Evolutionary conservation across 2,888 invertebrate species (phyloP).

Genomic region (Cantharis rustica): DNA sequence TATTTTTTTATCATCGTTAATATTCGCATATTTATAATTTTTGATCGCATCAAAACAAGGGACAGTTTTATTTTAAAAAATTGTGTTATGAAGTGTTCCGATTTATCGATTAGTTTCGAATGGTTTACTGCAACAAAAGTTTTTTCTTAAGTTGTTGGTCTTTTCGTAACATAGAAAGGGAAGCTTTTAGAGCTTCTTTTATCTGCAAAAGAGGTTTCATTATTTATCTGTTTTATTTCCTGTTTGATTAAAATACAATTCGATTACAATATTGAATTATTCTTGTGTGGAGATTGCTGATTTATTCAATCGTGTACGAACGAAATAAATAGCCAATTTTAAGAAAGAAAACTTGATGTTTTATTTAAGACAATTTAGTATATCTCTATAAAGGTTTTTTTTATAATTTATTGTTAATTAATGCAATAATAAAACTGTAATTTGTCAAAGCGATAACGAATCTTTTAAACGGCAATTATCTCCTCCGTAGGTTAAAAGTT

Average conservation of each 20-base stretch:
- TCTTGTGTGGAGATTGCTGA: neutral
- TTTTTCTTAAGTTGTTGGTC: neutral
- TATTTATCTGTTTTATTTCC: constrained; percentile 2
- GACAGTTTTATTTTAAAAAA: neutral
- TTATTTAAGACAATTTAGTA: neutral
- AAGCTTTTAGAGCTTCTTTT: constrained; percentile 4
- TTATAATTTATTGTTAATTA: neutral
- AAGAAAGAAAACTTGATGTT: neutral
- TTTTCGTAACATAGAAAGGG: neutral
- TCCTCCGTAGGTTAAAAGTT: neutral
- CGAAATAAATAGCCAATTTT: neutral
- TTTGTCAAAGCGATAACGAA: neutral
- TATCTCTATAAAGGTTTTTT: neutral
- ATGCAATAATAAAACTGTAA: neutral
- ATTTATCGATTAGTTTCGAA: neutral
- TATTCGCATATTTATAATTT: neutral
- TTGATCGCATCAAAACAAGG: neutral
- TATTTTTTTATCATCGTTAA: neutral
- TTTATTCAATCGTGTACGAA: neutral
- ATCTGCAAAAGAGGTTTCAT: neutral
- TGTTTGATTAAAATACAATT: neutral
- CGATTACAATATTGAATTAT: neutral
- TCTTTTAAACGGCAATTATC: neutral
- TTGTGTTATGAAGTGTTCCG: neutral
- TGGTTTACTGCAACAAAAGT: neutral